Conservation (phyloP, 2,888 invertebrate genomes). For the Pediacus dermestoides region DNA sequence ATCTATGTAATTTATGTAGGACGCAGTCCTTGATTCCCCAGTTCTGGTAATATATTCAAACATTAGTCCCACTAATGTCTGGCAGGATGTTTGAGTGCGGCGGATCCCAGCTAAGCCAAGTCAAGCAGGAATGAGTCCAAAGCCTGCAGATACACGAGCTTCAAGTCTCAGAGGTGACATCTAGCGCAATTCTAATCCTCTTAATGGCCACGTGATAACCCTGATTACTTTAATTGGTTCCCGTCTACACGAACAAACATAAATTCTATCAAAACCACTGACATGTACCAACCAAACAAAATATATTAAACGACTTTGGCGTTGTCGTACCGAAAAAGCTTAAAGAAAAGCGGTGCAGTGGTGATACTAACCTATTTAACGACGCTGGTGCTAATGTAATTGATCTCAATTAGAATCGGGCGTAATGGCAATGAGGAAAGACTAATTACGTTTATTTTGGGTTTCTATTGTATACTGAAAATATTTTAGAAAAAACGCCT, state of each 20-base stretch:
- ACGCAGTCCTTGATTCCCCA: constrained; percentile 34
- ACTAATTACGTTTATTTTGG: too few species aligned
- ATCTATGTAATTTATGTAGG: constrained; percentile 45
- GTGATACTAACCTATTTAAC: too few species aligned
- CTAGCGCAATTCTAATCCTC: constrained; percentile 57
- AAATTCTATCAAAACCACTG: constrained; percentile 30
- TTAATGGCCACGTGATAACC: constrained; percentile 66
- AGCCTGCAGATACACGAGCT: constrained; percentile 41
- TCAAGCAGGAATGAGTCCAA: constrained; percentile 40
- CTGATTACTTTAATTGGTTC: constrained; percentile 70
- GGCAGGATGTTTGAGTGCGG: constrained; percentile 48
- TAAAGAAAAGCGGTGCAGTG: too few species aligned
- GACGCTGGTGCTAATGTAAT: too few species aligned
- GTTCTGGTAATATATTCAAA: constrained; percentile 48
- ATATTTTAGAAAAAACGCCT: too few species aligned
- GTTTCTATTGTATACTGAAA: too few species aligned
- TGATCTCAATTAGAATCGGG: too few species aligned
- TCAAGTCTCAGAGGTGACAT: constrained; percentile 47
- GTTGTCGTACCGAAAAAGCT: too few species aligned
- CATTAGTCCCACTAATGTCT: constrained; percentile 50
- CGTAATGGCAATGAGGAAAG: too few species aligned
- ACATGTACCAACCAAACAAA: too few species aligned
- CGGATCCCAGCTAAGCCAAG: constrained; percentile 41
- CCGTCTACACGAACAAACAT: constrained; percentile 57
- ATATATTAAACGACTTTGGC: too few species aligned